These are phyloP conservation scores for Sclerurus mexicanus DNA, from an alignment of 2,113 vertebrate species.

Conservation along the genomic window DNA sequence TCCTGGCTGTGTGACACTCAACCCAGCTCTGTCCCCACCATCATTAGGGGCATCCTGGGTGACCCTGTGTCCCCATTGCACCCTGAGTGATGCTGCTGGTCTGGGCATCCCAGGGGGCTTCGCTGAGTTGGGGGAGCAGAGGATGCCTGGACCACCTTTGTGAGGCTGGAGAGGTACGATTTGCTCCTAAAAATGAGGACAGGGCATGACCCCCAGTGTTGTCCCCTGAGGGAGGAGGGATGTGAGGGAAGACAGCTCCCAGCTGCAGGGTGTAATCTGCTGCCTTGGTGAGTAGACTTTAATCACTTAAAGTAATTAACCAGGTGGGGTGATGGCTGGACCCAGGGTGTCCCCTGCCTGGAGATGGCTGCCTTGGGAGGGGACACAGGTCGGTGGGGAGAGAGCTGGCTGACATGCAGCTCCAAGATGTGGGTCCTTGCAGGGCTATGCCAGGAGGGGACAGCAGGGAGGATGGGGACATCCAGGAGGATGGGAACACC, in stretches of 20 bases:
- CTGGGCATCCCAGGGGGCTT: neutral
- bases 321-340: neutral
- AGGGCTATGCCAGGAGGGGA: neutral
- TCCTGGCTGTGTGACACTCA: neutral
- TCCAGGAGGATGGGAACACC: neutral
- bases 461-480: neutral
- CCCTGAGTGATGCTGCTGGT: neutral
- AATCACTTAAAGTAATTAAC: neutral
- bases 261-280: neutral
- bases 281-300: neutral
- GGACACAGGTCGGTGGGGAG: neutral
- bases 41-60: neutral
- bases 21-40: neutral
- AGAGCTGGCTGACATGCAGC: accelerated
- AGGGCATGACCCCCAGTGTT: neutral
- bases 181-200: neutral
- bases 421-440: accelerated
- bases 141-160: neutral
- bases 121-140: accelerated
- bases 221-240: neutral
- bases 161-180: neutral
- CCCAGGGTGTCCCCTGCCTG: neutral
- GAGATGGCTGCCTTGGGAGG: neutral
- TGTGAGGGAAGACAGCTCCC: neutral
- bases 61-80: accelerated